A percentile compares a stretch with the other conserved stretches of the same genome.
Evolutionary conservation across 1,140 invertebrate genomes (phyloP).

Genomic region (Pseudomyrmex dendroicus): DNA sequence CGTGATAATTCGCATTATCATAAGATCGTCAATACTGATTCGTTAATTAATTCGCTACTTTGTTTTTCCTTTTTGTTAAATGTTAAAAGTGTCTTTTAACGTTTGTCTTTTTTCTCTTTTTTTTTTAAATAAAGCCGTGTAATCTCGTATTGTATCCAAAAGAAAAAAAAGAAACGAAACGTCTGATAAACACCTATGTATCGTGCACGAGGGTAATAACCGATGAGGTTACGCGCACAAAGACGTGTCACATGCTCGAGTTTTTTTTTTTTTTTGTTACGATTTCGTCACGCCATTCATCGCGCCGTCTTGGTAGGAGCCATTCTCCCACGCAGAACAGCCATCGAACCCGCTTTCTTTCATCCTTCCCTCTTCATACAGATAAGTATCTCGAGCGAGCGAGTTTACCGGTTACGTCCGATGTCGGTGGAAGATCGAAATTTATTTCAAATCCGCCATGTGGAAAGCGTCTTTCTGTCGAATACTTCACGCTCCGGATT

Average conservation of each 20-base stretch:
- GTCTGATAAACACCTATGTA: constrained; percentile 27
- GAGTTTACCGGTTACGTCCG: constrained; percentile 24
- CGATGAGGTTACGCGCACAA: constrained; percentile 52
- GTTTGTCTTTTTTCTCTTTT: not conserved
- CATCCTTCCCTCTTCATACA: constrained; percentile 60
- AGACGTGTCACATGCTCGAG: constrained; percentile 71
- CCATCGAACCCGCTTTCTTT: constrained; percentile 77
- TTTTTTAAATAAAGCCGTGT: not conserved
- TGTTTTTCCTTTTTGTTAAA: not conserved
- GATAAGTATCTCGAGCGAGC: constrained; percentile 66
- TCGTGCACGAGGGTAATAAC: constrained; percentile 9
- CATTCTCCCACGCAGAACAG: constrained; percentile 81
- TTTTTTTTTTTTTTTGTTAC: constrained; percentile 70
- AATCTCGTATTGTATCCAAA: not conserved
- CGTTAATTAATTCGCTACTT: constrained; percentile 31
- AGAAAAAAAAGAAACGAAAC: not conserved
- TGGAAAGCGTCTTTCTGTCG: constrained; percentile 72
- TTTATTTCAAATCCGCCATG: constrained; percentile 74
- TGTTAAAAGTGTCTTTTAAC: not conserved
- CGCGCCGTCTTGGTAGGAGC: constrained; percentile 45
- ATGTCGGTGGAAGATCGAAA: constrained; percentile 61
- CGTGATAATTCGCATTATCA: not conserved
- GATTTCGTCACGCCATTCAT: constrained; percentile 68
- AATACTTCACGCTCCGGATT: constrained; percentile 63
- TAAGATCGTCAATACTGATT: constrained; percentile 18